Evolutionary conservation across 2,888 invertebrate species (phyloP).

Genomic region (Pandemis cinnamomeana): DNA sequence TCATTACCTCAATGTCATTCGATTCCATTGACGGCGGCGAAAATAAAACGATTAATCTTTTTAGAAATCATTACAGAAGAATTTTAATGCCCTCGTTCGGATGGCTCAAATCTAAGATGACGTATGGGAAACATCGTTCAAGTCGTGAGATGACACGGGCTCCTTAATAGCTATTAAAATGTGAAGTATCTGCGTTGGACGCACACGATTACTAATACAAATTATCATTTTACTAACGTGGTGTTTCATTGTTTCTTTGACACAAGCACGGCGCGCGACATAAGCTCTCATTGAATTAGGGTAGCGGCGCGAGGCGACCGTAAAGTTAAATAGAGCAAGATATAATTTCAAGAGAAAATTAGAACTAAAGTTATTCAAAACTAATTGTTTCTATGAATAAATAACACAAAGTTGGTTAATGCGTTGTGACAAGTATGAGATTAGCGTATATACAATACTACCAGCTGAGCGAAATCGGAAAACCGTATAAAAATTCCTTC

Average conservation of each 20-base stretch:
- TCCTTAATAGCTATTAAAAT: constrained; percentile 32
- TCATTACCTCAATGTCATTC: constrained; percentile 43
- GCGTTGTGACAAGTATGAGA: constrained; percentile 41
- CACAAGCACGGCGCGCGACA: constrained; percentile 23
- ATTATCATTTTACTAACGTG: constrained; percentile 37
- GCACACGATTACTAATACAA: constrained; percentile 35
- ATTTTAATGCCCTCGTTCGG: constrained; percentile 45
- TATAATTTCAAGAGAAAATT: constrained; percentile 18
- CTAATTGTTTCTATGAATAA: background rate
- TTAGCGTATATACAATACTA: constrained; percentile 55
- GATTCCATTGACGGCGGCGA: constrained; percentile 39
- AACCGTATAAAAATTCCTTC: constrained; percentile 75
- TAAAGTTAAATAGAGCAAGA: constrained; percentile 35
- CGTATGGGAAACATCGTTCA: constrained; percentile 46
- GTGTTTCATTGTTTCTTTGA: constrained; percentile 30
- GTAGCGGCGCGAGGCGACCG: constrained; percentile 22
- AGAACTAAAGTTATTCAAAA: background rate
- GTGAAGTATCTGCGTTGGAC: constrained; percentile 29
- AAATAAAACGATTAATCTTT: constrained; percentile 45
- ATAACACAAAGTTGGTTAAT: background rate
- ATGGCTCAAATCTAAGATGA: constrained; percentile 43
- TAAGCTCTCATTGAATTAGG: constrained; percentile 36
- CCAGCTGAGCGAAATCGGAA: constrained; percentile 60
- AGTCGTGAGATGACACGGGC: constrained; percentile 41
- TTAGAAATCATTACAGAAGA: constrained; percentile 43